Conservation (phyloP, 2,113 vertebrate species). For the Donacobius atricapilla region DNA sequence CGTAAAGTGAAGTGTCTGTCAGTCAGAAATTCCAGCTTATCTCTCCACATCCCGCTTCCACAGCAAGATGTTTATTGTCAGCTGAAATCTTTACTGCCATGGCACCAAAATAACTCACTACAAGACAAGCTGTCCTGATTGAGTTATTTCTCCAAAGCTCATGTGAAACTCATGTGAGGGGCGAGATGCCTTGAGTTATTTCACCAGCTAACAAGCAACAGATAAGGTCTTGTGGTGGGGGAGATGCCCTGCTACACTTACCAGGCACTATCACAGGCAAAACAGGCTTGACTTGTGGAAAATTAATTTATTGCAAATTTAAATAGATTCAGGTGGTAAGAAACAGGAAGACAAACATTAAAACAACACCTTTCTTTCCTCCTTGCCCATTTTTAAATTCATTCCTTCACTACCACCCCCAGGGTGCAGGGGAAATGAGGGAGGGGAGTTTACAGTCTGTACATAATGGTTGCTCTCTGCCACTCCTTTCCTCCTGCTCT, state of each 20-base stretch:
- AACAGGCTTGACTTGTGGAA: background rate
- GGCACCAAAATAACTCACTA: background rate
- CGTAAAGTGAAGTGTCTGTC: background rate
- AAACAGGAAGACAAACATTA: background rate
- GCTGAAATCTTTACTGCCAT: background rate
- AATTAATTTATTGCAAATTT: background rate
- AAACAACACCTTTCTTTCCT: background rate
- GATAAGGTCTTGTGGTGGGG: background rate
- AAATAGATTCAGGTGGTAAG: background rate
- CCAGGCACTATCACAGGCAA: background rate
- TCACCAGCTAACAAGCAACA: background rate
- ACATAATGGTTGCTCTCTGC: background rate
- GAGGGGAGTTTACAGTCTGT: background rate
- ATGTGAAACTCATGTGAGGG: background rate
- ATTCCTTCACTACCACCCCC: background rate
- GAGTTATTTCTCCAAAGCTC: background rate
- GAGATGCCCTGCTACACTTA: background rate
- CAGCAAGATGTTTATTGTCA: background rate
- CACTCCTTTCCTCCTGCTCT: background rate
- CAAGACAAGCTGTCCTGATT: background rate
- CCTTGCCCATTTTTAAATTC: background rate
- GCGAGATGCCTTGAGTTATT: background rate
- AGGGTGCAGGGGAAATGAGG: background rate
- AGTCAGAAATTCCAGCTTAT: background rate
- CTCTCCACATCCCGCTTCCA: background rate